A percentile compares a stretch with the other conserved stretches of the same genome.
Conservation (phyloP, 2,888 invertebrate genomes). For the Cataglyphis cursor region DNA sequence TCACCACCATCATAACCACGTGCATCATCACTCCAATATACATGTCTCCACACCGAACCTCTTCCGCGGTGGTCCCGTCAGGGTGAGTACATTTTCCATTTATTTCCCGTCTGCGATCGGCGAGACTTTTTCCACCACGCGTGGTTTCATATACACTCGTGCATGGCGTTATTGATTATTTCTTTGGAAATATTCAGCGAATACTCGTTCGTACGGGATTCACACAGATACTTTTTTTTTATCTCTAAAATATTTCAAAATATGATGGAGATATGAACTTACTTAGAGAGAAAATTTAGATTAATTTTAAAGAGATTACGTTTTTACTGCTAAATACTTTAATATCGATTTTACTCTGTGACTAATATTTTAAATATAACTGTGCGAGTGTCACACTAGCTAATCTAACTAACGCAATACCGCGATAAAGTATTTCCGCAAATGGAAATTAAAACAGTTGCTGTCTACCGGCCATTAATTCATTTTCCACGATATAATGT, state of each 20-base stretch:
- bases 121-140: neutral
- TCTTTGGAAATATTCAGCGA: neutral
- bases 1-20: slow-evolving; percentile 82
- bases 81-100: slow-evolving; percentile 77
- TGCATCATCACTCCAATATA: slow-evolving; percentile 79
- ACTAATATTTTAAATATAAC: slow-evolving; percentile 24
- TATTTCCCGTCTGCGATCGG: neutral
- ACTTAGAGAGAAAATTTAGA: neutral
- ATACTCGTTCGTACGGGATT: neutral
- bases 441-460: slow-evolving; percentile 41
- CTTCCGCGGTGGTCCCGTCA: slow-evolving; percentile 84
- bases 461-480: slow-evolving; percentile 18
- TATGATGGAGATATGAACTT: neutral
- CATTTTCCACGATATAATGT: slow-evolving; percentile 18
- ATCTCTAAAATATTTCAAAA: neutral
- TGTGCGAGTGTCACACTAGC: neutral
- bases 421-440: slow-evolving; percentile 21
- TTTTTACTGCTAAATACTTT: neutral
- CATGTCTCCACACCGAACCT: slow-evolving; percentile 78
- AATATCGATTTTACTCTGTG: neutral
- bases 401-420: slow-evolving; percentile 3
- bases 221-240: neutral
- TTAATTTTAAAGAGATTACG: neutral
- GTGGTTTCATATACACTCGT: neutral
- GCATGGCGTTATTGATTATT: slow-evolving; percentile 11